phyloP scores from a whole-genome alignment of 2,888 invertebrate species.

The Hydrotaea cyrtoneurina region DNA sequence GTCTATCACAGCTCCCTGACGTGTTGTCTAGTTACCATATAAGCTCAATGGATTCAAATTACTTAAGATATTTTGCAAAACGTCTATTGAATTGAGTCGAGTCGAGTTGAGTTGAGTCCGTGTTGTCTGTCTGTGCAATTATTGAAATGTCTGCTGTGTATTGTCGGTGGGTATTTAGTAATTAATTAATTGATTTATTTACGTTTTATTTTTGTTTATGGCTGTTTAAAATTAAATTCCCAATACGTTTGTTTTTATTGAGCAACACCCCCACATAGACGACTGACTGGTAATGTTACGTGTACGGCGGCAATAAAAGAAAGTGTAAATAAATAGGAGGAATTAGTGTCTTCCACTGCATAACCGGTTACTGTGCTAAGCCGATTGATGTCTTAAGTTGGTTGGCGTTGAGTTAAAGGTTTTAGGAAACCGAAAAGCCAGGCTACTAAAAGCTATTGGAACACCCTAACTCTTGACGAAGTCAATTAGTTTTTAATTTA shows the following conservation, averaged over 20 bases:
- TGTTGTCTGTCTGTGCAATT: constrained; percentile 50
- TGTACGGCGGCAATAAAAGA: no score
- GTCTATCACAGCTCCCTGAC: neutral
- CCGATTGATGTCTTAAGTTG: no score
- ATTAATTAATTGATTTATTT: constrained; percentile 71
- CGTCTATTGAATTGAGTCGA: neutral
- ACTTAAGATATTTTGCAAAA: constrained; percentile 39
- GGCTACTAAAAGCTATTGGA: no score
- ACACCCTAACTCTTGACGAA: no score
- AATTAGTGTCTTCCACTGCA: no score
- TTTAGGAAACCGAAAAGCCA: no score
- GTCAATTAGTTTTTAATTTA: no score
- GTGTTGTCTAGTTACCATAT: constrained; percentile 1
- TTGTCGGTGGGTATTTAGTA: constrained; percentile 60
- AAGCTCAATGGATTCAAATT: constrained; percentile 40
- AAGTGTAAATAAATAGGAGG: no score
- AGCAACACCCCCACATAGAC: constrained; percentile 62
- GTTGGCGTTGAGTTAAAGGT: no score
- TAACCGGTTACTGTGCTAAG: no score
- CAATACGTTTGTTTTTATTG: constrained; percentile 45
- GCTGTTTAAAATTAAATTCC: constrained; percentile 31
- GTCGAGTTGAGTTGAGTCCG: neutral
- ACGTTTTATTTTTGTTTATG: constrained; percentile 62
- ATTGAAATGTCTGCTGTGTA: constrained; percentile 48
- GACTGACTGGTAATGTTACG: no score